Conservation (phyloP, 2,797 vertebrate species). For the Emys orbicularis region DNA sequence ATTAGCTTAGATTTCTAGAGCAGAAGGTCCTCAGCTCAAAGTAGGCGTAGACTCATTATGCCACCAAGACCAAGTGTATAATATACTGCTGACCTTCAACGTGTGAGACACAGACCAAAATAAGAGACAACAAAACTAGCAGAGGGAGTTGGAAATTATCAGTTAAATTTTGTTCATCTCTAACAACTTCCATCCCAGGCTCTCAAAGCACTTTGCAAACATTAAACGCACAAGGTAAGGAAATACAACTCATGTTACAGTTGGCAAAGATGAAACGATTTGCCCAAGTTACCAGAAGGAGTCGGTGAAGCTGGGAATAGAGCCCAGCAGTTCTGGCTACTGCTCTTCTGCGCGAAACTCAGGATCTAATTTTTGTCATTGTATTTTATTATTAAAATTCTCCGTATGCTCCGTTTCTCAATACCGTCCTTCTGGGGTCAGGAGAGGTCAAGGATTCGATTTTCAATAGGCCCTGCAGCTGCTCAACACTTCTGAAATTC, state of each 20-base stretch:
- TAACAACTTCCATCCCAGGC: neutral
- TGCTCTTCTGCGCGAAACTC: slow-evolving; percentile 6
- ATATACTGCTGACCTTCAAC: neutral
- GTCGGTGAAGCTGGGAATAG: neutral
- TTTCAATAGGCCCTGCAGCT: neutral
- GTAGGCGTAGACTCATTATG: neutral
- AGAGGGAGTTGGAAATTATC: neutral
- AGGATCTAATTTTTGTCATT: slow-evolving; percentile 10
- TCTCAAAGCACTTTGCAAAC: neutral
- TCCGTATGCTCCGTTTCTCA: slow-evolving; percentile 31
- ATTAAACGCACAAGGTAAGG: neutral
- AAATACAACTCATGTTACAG: neutral
- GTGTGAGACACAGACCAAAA: neutral
- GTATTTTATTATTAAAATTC: slow-evolving; percentile 26
- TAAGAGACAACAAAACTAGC: neutral
- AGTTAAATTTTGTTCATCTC: neutral
- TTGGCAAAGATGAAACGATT: slow-evolving; percentile 44
- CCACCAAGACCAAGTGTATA: neutral
- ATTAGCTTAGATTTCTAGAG: neutral
- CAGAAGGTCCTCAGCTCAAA: neutral
- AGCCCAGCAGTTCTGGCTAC: neutral
- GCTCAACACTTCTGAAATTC: neutral
- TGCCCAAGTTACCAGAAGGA: neutral
- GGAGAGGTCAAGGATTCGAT: neutral
- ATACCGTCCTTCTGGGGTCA: neutral